phyloP scores from a whole-genome alignment of 2,797 vertebrate species.

The Phaenicophaeus curvirostris region DNA sequence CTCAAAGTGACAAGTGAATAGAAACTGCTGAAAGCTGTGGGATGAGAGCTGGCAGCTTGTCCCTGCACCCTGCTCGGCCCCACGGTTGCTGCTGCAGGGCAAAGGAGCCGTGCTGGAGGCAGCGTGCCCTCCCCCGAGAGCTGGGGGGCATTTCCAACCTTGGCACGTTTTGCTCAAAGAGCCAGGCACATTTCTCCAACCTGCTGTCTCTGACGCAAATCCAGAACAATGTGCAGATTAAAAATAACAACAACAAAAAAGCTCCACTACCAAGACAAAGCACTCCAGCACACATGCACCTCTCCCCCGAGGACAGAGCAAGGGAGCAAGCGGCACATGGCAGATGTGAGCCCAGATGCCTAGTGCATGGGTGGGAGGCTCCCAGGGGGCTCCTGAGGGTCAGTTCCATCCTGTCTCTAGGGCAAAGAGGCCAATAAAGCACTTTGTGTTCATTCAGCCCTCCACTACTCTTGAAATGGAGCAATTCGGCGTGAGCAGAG shows the following conservation, averaged over 20 bases:
- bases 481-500: fast-evolving
- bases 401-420: fast-evolving
- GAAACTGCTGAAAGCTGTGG: neutral
- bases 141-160: neutral
- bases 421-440: neutral
- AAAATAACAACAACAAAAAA: slow-evolving; percentile 41
- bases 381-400: neutral
- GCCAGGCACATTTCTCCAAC: slow-evolving; percentile 17
- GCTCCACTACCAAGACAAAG: neutral
- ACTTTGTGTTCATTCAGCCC: fast-evolving
- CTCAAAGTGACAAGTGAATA: neutral
- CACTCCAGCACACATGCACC: fast-evolving
- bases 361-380: neutral
- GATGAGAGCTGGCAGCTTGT: neutral
- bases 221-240: slow-evolving; percentile 17
- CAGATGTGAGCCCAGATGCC: fast-evolving
- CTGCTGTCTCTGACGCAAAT: slow-evolving; percentile 56
- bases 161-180: neutral
- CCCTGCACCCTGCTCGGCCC: fast-evolving
- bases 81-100: neutral
- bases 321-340: neutral
- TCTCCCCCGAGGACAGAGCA: fast-evolving
- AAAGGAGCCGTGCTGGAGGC: neutral
- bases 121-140: fast-evolving
- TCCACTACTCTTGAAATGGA: neutral